A percentile compares a stretch with the other conserved stretches of the same genome.
phyloP scores from a whole-genome alignment of 2,113 vertebrate genomes.

The Sebastes schlegelii region DNA sequence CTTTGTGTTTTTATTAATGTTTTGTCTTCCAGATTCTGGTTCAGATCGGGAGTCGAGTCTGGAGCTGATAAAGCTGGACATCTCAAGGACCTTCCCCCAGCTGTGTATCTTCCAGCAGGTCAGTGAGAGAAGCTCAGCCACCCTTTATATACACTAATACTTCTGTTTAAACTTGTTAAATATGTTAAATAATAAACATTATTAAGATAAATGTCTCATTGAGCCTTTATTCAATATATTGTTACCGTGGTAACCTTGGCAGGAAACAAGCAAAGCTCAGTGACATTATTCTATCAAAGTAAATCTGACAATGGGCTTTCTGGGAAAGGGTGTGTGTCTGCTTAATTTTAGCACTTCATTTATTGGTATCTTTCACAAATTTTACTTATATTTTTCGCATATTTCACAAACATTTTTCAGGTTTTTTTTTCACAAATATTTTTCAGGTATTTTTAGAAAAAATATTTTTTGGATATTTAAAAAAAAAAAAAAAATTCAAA shows the following conservation, averaged over 20 bases:
- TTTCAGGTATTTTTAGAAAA: too few relatives aligned
- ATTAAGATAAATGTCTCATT: background rate
- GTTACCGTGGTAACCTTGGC: background rate
- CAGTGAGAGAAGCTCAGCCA: slow-evolving; percentile 50
- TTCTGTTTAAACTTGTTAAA: background rate
- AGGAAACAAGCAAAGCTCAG: background rate
- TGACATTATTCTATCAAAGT: background rate
- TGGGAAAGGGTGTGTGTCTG: background rate
- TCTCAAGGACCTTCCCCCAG: slow-evolving; percentile 95
- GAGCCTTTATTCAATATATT: too few relatives aligned
- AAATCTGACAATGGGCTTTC: background rate
- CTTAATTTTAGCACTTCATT: background rate
- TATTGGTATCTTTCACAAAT: background rate
- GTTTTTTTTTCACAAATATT: too few relatives aligned
- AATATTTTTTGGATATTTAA: too few relatives aligned
- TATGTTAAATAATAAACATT: too few relatives aligned
- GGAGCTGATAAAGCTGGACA: slow-evolving; percentile 97
- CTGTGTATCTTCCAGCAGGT: slow-evolving; percentile 98
- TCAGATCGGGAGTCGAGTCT: slow-evolving; percentile 95
- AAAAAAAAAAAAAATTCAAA: too few relatives aligned
- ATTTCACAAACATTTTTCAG: too few relatives aligned
- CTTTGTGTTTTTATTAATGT: background rate
- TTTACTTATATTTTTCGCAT: background rate
- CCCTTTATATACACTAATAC: background rate
- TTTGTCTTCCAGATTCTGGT: slow-evolving; percentile 82